phyloP scores from a whole-genome alignment of 1,140 invertebrate species.

The Hypothenemus hampei region DNA sequence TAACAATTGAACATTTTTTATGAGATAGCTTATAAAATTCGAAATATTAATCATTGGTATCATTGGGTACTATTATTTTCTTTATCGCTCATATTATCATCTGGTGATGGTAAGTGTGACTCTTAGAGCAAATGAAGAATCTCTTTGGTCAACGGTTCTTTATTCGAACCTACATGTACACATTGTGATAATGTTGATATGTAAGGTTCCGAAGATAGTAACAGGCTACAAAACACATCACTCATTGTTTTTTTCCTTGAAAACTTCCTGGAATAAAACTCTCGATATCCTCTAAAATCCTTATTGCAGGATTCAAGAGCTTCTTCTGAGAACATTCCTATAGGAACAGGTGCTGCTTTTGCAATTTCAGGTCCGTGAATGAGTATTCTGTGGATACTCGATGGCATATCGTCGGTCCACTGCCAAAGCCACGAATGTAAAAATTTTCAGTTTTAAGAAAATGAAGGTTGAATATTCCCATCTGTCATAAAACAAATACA shows the following conservation, averaged over 20 bases:
- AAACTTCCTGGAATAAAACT: slow-evolving; percentile 7
- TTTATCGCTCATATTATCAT: too few relatives aligned
- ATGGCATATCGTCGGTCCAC: too few relatives aligned
- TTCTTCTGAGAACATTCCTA: slow-evolving; percentile 42
- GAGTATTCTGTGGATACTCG: slow-evolving; percentile 38
- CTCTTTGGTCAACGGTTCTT: slow-evolving; percentile 1
- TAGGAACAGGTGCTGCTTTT: slow-evolving; percentile 35
- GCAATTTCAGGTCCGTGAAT: slow-evolving; percentile 37
- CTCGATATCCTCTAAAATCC: slow-evolving; percentile 31
- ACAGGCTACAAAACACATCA: slow-evolving; percentile 6
- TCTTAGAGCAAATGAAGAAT: not conserved
- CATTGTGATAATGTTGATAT: slow-evolving; percentile 8
- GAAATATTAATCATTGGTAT: too few relatives aligned
- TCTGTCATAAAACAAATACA: too few relatives aligned
- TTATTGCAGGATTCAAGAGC: slow-evolving; percentile 41
- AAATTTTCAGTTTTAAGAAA: too few relatives aligned
- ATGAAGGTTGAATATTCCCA: too few relatives aligned
- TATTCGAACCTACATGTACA: slow-evolving; percentile 2
- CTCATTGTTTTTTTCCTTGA: slow-evolving; percentile 9
- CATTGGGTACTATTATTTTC: too few relatives aligned
- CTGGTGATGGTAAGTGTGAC: not conserved
- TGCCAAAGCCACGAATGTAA: too few relatives aligned
- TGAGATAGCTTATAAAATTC: too few relatives aligned
- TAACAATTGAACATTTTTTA: too few relatives aligned
- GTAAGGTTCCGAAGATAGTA: slow-evolving; percentile 11